Evolutionary conservation across 2,888 invertebrate genomes (phyloP).

Genomic region (Deilephila porcellus): DNA sequence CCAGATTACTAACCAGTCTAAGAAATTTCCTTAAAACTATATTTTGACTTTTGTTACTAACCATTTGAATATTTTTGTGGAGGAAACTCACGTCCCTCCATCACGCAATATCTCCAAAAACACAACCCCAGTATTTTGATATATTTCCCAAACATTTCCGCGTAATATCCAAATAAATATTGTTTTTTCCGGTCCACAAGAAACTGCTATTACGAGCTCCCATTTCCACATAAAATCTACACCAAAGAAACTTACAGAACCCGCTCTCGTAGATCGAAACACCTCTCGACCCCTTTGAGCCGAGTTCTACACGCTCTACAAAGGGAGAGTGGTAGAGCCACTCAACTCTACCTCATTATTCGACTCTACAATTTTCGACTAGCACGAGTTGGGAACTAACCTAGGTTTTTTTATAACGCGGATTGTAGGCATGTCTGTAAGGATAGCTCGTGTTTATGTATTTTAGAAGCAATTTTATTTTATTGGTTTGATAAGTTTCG

Average conservation of each 20-base stretch:
- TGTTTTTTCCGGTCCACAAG: conserved; percentile 19
- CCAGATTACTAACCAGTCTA: too few relatives aligned
- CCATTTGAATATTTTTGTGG: too few relatives aligned
- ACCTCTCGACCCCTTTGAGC: conserved; percentile 16
- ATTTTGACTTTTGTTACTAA: too few relatives aligned
- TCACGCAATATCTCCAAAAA: background rate
- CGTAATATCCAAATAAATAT: background rate
- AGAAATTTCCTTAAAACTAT: too few relatives aligned
- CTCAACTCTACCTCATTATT: conserved; percentile 18
- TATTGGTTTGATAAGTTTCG: too few relatives aligned
- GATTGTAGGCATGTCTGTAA: background rate
- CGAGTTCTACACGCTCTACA: background rate
- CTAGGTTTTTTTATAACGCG: background rate
- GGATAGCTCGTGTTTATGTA: background rate
- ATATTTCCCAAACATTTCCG: background rate
- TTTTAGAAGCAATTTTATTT: too few relatives aligned
- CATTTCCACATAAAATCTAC: conserved; percentile 9
- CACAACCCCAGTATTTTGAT: background rate
- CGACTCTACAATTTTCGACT: conserved; percentile 17
- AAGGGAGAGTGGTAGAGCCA: conserved; percentile 12
- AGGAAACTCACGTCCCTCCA: background rate
- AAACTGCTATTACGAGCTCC: conserved; percentile 20
- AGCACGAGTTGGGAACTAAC: background rate
- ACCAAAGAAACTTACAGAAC: conserved; percentile 13
- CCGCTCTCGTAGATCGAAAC: background rate